Evolutionary conservation across 2,797 vertebrate genomes (phyloP).

Genomic region (Sebastes ruberrimus): DNA sequence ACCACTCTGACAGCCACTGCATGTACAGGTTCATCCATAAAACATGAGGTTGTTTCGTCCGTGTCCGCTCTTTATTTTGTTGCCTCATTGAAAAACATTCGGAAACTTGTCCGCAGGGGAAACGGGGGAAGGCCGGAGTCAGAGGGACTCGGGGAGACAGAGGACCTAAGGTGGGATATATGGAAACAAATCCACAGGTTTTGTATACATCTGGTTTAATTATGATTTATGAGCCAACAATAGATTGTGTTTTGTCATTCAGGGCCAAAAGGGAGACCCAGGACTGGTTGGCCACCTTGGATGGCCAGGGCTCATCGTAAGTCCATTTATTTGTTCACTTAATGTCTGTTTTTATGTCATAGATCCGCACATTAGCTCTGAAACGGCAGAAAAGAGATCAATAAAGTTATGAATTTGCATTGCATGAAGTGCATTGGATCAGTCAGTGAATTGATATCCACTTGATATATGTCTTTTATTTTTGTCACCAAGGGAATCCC

Average conservation of each 20-base stretch:
- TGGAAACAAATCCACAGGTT: background rate
- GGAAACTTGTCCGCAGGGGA: conserved; percentile 79
- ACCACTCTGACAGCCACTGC: background rate
- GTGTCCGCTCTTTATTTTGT: background rate
- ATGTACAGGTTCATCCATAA: conserved; percentile 33
- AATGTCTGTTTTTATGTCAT: background rate
- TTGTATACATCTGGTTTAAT: background rate
- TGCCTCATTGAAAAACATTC: conserved; percentile 45
- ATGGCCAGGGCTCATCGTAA: conserved; percentile 86
- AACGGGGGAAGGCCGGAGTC: conserved; percentile 85
- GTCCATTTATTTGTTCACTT: conserved; percentile 51
- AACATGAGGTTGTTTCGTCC: conserved; percentile 8
- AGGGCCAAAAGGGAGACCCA: conserved; percentile 83
- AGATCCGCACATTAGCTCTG: background rate
- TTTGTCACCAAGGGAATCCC: conserved; percentile 81
- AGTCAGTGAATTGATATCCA: background rate
- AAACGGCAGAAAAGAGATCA: background rate
- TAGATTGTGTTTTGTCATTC: conserved; percentile 27
- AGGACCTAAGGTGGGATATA: conserved; percentile 85
- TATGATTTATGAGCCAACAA: background rate
- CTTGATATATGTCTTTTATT: conserved; percentile 1
- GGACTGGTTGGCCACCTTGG: conserved; percentile 82
- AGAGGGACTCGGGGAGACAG: conserved; percentile 81
- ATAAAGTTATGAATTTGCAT: background rate
- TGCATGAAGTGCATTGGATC: background rate